These are phyloP conservation scores for Callimorpha dominula DNA, from an alignment of 2,888 invertebrate species.

Conservation along the genomic window DNA sequence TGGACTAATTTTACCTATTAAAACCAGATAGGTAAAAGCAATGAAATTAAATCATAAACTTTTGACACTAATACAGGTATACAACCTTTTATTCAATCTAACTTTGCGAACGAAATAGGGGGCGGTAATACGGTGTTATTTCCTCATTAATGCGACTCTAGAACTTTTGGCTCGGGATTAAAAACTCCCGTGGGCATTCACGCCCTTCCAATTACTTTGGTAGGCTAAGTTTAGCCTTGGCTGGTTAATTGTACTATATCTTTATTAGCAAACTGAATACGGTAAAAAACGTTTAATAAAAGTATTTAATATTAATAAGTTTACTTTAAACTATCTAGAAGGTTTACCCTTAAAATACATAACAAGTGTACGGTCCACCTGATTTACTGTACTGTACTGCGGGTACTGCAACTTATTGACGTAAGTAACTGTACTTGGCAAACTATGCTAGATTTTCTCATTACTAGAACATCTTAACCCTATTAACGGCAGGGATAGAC, in stretches of 20 bases:
- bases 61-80: constrained; percentile 69
- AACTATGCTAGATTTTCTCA: not conserved
- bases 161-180: constrained; percentile 75
- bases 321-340: too few species aligned
- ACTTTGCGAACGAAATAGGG: constrained; percentile 78
- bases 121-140: constrained; percentile 80
- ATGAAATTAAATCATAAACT: constrained; percentile 79
- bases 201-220: constrained; percentile 69
- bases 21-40: constrained; percentile 50
- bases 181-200: constrained; percentile 77
- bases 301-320: too few species aligned
- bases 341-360: too few species aligned
- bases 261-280: too few species aligned
- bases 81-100: constrained; percentile 83
- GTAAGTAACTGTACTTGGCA: not conserved
- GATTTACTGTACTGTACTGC: too few species aligned
- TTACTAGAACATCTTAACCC: not conserved
- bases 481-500: not conserved
- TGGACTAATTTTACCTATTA: constrained; percentile 28
- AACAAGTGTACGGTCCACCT: too few species aligned
- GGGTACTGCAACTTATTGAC: not conserved
- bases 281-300: too few species aligned
- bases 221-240: constrained; percentile 23
- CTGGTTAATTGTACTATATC: constrained; percentile 22
- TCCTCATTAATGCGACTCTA: constrained; percentile 80